phyloP scores from a whole-genome alignment of 2,797 vertebrate species.

The Mormyrops attenuatus region DNA sequence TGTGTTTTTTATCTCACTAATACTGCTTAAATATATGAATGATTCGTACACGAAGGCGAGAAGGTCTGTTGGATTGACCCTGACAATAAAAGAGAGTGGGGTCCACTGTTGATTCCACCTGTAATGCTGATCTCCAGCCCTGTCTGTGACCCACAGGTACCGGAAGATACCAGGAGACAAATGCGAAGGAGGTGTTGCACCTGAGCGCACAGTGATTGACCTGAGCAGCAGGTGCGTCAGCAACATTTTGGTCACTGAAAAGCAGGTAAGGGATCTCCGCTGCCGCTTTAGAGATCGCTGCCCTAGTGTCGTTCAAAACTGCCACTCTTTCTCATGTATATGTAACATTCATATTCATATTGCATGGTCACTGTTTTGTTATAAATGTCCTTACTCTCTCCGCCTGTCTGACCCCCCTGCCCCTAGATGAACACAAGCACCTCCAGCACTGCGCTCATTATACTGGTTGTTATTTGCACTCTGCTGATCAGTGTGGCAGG shows the following conservation, averaged over 20 bases:
- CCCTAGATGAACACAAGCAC: slow-evolving; percentile 45
- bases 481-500: slow-evolving; percentile 65
- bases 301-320: neutral
- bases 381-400: neutral
- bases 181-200: slow-evolving; percentile 72
- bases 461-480: slow-evolving; percentile 67
- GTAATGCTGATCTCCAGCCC: neutral
- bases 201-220: slow-evolving; percentile 70
- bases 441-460: slow-evolving; percentile 64
- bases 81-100: neutral
- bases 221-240: slow-evolving; percentile 82
- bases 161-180: slow-evolving; percentile 91
- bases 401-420: neutral
- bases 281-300: neutral
- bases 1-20: neutral
- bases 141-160: slow-evolving; percentile 61
- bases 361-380: neutral
- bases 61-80: neutral
- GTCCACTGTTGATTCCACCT: neutral
- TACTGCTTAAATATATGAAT: neutral
- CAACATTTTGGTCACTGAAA: slow-evolving; percentile 60
- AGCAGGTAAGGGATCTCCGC: slow-evolving; percentile 52
- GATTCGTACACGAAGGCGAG: neutral
- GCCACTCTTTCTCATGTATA: neutral
- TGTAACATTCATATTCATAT: neutral